These are phyloP conservation scores for Smutsia temminckii DNA, from an alignment of 2,797 vertebrate species.

Conservation along the genomic window DNA sequence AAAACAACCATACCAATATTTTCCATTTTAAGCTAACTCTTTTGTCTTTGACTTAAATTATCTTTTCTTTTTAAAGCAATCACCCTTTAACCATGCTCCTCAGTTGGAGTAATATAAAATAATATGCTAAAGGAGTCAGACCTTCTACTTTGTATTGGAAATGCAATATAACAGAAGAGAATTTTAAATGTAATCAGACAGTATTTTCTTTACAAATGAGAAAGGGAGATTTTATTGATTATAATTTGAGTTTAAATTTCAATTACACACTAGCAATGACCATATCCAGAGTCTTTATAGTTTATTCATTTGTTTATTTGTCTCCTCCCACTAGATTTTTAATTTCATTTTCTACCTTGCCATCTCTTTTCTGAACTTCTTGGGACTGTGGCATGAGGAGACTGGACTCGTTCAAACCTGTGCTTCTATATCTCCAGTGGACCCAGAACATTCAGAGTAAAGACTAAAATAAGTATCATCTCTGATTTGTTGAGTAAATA, in stretches of 20 bases:
- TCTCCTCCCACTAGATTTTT: not conserved
- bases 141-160: not conserved
- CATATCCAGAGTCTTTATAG: not conserved
- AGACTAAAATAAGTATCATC: not conserved
- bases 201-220: slow-evolving; percentile 24
- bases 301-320: not conserved
- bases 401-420: not conserved
- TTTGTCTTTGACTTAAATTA: not conserved
- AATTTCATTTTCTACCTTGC: not conserved
- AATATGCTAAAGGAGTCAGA: not conserved
- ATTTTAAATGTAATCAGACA: not conserved
- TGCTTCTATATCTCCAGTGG: not conserved
- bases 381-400: not conserved
- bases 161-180: not conserved
- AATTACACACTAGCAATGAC: not conserved
- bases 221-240: not conserved
- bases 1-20: not conserved
- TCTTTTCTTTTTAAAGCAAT: not conserved
- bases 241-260: slow-evolving; percentile 12
- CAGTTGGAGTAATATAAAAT: not conserved
- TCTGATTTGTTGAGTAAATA: not conserved
- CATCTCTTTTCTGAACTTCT: not conserved
- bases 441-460: not conserved
- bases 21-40: not conserved
- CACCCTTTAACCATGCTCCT: not conserved